Evolutionary conservation across 2,797 vertebrate species (phyloP).

Genomic region (Chaetophractus vellerosus): DNA sequence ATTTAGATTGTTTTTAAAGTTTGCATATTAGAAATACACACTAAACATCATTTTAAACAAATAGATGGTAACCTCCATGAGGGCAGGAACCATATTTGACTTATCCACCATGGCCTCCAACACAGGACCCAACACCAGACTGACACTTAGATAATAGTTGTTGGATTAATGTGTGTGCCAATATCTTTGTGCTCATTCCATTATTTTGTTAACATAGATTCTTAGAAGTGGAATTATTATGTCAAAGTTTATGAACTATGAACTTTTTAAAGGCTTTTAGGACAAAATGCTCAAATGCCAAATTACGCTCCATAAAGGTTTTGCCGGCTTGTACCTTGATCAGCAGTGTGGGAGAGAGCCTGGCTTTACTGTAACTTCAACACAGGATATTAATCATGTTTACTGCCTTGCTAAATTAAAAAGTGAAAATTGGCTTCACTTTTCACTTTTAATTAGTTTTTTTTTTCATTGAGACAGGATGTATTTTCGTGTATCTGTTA

Average conservation of each 20-base stretch:
- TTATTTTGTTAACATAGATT: constrained; percentile 57
- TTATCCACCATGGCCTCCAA: background rate
- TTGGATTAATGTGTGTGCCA: background rate
- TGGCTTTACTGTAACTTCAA: background rate
- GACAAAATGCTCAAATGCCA: constrained; percentile 28
- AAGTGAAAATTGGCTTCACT: constrained; percentile 51
- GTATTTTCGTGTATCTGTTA: constrained; percentile 21
- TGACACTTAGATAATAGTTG: background rate
- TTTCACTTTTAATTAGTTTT: constrained; percentile 27
- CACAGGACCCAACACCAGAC: background rate
- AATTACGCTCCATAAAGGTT: constrained; percentile 16
- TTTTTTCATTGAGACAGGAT: background rate
- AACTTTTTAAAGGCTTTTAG: constrained; percentile 29
- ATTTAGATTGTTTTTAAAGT: constrained; percentile 29
- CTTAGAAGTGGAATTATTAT: constrained; percentile 42
- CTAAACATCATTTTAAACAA: background rate
- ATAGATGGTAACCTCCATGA: background rate
- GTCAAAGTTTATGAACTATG: constrained; percentile 53
- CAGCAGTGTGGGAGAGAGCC: background rate
- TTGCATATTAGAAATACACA: constrained; percentile 39
- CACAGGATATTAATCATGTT: background rate
- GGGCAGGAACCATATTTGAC: background rate
- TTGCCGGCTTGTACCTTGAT: background rate
- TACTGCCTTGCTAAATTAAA: constrained; percentile 46
- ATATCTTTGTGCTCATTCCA: background rate